phyloP scores from a whole-genome alignment of 2,113 vertebrate species.

The Rynchops niger region DNA sequence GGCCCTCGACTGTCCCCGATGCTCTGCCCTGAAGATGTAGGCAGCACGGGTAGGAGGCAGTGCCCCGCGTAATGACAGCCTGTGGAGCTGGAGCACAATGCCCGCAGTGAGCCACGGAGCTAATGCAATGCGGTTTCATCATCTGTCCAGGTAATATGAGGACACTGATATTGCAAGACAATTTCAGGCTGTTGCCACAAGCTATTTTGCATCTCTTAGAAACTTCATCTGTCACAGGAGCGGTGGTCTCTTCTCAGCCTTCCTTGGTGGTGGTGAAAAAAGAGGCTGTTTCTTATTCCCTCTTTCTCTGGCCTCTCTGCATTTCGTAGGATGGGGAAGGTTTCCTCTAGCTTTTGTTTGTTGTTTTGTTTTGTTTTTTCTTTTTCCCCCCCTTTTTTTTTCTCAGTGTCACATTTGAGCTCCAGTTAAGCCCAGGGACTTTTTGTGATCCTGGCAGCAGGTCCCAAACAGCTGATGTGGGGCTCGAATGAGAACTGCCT shows the following conservation, averaged over 20 bases:
- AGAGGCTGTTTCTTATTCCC: background rate
- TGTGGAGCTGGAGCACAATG: background rate
- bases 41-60: background rate
- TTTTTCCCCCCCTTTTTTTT: background rate
- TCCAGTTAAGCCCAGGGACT: background rate
- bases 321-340: background rate
- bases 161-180: background rate
- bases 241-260: background rate
- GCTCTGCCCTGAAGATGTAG: background rate
- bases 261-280: background rate
- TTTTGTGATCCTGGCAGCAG: background rate
- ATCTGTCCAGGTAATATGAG: background rate
- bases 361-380: background rate
- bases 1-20: background rate
- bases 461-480: background rate
- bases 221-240: background rate
- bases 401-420: background rate
- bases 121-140: background rate
- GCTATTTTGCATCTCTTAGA: background rate
- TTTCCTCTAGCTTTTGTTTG: background rate
- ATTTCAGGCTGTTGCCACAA: background rate
- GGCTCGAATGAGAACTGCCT: background rate
- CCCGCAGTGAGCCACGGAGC: fast-evolving
- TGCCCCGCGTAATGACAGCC: background rate
- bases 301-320: background rate